phyloP scores from a whole-genome alignment of 2,888 invertebrate species.

The Phortica okadai region DNA sequence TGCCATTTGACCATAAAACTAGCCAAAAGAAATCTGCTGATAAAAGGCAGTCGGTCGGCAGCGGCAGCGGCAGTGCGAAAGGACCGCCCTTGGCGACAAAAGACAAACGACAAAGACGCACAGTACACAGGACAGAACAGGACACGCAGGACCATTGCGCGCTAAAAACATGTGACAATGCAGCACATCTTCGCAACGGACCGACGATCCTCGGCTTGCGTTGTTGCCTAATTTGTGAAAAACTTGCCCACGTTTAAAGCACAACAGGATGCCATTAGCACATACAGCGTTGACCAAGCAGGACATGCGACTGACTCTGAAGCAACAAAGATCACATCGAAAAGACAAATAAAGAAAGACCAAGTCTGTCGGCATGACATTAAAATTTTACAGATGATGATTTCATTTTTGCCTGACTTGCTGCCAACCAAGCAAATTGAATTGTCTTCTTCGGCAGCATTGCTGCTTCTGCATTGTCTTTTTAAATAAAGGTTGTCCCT shows the following conservation, averaged over 20 bases:
- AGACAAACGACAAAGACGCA: not conserved
- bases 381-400: slow-evolving; percentile 68
- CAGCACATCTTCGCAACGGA: slow-evolving; percentile 32
- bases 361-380: slow-evolving; percentile 55
- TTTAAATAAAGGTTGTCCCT: not conserved
- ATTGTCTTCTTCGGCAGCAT: slow-evolving; percentile 37
- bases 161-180: slow-evolving; percentile 31
- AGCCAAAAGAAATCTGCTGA: slow-evolving; percentile 47
- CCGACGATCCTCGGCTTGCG: slow-evolving; percentile 38
- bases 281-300: slow-evolving; percentile 20
- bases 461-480: slow-evolving; percentile 34
- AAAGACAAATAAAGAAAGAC: not conserved
- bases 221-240: slow-evolving; percentile 65
- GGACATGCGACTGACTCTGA: slow-evolving; percentile 46
- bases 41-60: slow-evolving; percentile 57
- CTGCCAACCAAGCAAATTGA: slow-evolving; percentile 13
- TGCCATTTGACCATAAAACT: slow-evolving; percentile 59
- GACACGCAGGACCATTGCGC: not conserved
- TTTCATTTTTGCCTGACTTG: slow-evolving; percentile 52
- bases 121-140: too few species aligned
- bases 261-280: slow-evolving; percentile 41
- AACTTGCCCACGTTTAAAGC: slow-evolving; percentile 65
- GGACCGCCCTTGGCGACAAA: slow-evolving; percentile 56
- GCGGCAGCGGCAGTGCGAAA: slow-evolving; percentile 20
- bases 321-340: slow-evolving; percentile 36